Percentiles rank a stretch among this genome's conserved stretches.
Evolutionary conservation across 2,113 vertebrate species (phyloP).

Genomic region (Okapia johnstoni): DNA sequence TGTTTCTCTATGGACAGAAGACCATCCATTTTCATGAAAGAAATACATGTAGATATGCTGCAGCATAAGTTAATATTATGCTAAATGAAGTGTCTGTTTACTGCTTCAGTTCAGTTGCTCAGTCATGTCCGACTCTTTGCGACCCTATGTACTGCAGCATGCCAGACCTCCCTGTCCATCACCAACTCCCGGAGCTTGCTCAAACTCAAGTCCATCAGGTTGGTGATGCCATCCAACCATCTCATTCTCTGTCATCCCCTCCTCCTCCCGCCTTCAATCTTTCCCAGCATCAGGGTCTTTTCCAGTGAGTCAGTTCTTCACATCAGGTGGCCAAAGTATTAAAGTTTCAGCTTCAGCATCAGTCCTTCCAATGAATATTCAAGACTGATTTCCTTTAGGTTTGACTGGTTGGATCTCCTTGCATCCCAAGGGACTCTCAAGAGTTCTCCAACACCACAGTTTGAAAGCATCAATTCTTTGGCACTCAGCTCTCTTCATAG

Average conservation of each 20-base stretch:
- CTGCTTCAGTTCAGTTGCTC: not conserved
- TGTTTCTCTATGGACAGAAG: not conserved
- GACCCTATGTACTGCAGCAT: not conserved
- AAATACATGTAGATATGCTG: not conserved
- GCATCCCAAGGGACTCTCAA: not conserved
- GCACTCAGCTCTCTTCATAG: not conserved
- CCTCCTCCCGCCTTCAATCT: not conserved
- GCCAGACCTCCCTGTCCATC: not conserved
- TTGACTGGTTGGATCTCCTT: not conserved
- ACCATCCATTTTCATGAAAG: conserved; percentile 13
- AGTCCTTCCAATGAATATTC: not conserved
- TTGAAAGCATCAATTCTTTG: not conserved
- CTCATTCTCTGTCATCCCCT: not conserved
- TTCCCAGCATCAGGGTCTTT: not conserved
- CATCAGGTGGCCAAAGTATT: not conserved
- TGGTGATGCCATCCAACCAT: not conserved
- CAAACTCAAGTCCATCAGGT: not conserved
- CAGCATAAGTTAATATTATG: conserved; percentile 23
- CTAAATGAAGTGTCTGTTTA: not conserved
- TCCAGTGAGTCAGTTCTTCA: not conserved
- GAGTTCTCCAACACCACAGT: not conserved
- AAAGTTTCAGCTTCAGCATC: not conserved
- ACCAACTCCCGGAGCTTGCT: not conserved
- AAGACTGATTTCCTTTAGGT: not conserved
- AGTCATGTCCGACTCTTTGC: not conserved